phyloP scores from a whole-genome alignment of 2,113 vertebrate genomes.

The Gyps fulvus region DNA sequence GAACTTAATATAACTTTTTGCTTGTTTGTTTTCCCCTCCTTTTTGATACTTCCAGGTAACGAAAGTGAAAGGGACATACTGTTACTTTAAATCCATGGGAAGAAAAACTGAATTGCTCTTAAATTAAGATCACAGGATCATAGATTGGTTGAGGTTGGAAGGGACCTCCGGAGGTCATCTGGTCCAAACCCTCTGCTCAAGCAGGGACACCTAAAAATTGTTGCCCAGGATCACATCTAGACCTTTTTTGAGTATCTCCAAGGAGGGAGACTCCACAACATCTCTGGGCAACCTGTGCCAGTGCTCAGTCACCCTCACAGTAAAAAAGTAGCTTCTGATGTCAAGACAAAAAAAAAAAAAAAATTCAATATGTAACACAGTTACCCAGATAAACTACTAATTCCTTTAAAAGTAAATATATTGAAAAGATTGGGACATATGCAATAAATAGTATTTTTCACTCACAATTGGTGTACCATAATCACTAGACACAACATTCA shows the following conservation, averaged over 20 bases:
- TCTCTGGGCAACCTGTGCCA: neutral
- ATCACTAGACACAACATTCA: neutral
- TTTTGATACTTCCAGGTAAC: neutral
- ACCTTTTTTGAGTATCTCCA: neutral
- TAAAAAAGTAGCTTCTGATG: neutral
- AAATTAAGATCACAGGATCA: neutral
- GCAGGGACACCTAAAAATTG: neutral
- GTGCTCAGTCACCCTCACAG: neutral
- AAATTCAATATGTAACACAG: neutral
- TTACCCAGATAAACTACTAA: neutral
- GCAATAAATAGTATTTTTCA: neutral
- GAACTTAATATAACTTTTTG: neutral
- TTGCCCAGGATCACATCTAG: neutral
- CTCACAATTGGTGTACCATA: rapidly evolving
- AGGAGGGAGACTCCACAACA: neutral
- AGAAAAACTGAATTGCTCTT: neutral
- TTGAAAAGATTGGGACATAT: neutral
- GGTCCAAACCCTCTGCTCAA: neutral
- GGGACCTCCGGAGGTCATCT: neutral
- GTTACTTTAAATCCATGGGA: neutral
- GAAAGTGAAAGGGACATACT: neutral
- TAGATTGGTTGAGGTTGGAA: neutral
- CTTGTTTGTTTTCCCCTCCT: neutral
- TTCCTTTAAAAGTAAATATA: neutral
- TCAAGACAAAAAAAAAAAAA: neutral